Conservation (phyloP, 2,113 vertebrate species). For the Thymallus thymallus region DNA sequence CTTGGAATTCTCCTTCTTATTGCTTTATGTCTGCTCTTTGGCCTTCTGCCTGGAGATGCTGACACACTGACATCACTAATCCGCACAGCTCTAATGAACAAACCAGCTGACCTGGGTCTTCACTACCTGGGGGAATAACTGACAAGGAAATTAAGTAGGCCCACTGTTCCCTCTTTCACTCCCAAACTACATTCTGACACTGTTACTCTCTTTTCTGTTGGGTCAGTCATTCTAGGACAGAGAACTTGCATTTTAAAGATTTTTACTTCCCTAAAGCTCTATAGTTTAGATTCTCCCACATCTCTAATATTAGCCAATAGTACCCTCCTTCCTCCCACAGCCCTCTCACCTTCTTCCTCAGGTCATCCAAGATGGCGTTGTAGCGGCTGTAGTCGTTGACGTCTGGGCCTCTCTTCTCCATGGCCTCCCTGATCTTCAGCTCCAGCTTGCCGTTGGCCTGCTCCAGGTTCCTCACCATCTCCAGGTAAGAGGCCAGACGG, state of each 20-base stretch:
- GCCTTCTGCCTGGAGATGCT: slow-evolving; percentile 13
- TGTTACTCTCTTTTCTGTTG: background rate
- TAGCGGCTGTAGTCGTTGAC: slow-evolving; percentile 78
- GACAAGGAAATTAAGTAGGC: background rate
- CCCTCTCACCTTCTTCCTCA: slow-evolving; percentile 75
- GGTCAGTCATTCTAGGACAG: background rate
- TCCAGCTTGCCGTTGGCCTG: slow-evolving; percentile 77
- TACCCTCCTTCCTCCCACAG: background rate
- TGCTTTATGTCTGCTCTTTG: slow-evolving; percentile 49
- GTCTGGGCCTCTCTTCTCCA: slow-evolving; percentile 76
- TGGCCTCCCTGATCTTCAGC: slow-evolving; percentile 75
- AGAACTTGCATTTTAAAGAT: background rate
- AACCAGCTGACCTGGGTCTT: background rate
- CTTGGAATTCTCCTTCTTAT: slow-evolving; percentile 49
- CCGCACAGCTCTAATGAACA: background rate
- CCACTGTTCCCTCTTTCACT: slow-evolving; percentile 32
- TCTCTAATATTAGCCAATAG: background rate
- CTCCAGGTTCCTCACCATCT: slow-evolving; percentile 77
- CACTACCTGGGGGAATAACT: background rate
- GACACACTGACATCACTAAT: background rate
- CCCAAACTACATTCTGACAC: slow-evolving; percentile 37
- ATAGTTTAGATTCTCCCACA: background rate
- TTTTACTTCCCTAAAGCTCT: background rate
- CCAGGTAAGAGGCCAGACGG: slow-evolving; percentile 77
- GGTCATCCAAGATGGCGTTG: slow-evolving; percentile 71